Base-by-base conservation (phyloP, 1,140 invertebrate species). In the Ylistrum balloti region DNA sequence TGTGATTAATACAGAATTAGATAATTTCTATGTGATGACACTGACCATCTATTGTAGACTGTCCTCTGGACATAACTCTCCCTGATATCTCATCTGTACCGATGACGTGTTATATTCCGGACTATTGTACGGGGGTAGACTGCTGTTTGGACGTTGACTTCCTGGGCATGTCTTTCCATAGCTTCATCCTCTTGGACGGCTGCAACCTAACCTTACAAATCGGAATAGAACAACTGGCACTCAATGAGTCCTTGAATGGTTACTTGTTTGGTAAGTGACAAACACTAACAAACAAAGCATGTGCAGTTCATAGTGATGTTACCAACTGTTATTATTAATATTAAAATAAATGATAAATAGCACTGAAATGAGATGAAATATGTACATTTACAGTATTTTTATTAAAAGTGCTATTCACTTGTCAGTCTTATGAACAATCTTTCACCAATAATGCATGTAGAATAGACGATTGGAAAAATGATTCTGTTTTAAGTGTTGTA, bases 81-180 rank as follows among this genome's bases (percentile, higher is more conserved):
- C 88, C 92, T 28, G 34, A 88, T 33, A 86, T 93, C 20, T 85
- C 87, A 0, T 85, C 41, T 38, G 22, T 28, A 74, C 41, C 86
- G 74, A 34, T 91, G 17, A 74, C 85, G 20, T 93, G 92, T 90
- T 85, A 90, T 34, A 89, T 93, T n/a, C 88, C 86, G 86, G 86
- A 89, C 32, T 91, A 89, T 32, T 93, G 92, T 91, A 93, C 92
- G 32, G 88, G 35, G n/a, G 33, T 92, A 2, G 86, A 89, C 90
- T 92, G 91, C 86, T 93, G 92, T 88, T 87, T 90, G 38, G 90
- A 91, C 33, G 89, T 93, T 0, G 89, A 87, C 38, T 90, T 92
- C 48, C 87, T 93, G 0, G 35, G 89, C 38, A 90, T 89, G 85
- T 88, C 92, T 33, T 93, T 93, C 86, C 33, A 89, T 17, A 86